These are phyloP conservation scores for Hephaestus fuliginosus DNA, from an alignment of 2,797 vertebrate genomes.

Conservation along the genomic window DNA sequence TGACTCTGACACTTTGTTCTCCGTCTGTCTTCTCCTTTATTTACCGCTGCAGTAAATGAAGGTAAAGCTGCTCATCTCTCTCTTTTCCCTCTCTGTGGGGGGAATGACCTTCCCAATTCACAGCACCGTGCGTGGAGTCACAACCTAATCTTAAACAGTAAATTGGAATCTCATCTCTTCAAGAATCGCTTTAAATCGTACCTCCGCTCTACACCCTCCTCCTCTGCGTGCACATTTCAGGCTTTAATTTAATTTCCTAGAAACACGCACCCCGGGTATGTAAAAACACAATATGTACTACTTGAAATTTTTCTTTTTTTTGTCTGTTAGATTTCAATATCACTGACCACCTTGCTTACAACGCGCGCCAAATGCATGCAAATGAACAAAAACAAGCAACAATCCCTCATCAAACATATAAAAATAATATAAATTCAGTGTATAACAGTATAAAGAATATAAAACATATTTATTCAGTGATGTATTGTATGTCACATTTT, in stretches of 20 bases:
- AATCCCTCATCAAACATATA: background rate
- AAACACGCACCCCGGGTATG: background rate
- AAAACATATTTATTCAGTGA: background rate
- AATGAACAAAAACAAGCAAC: background rate
- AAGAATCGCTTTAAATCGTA: conserved; percentile 38
- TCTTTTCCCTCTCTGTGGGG: conserved; percentile 9
- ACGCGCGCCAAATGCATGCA: too few relatives aligned
- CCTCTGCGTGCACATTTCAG: background rate
- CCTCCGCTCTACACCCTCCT: background rate
- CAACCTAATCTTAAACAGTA: conserved; percentile 30
- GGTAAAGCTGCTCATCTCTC: conserved; percentile 10
- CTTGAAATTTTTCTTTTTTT: background rate
- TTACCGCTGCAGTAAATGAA: conserved; percentile 20
- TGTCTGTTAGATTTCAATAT: background rate
- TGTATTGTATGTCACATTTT: background rate
- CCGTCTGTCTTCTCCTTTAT: conserved; percentile 7
- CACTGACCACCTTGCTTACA: too few relatives aligned
- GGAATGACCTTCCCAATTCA: conserved; percentile 34
- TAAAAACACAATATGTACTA: background rate
- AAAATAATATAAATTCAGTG: background rate
- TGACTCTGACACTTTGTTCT: background rate
- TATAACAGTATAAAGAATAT: background rate
- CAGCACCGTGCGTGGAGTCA: conserved; percentile 31
- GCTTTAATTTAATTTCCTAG: background rate
- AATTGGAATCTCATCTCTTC: conserved; percentile 53